Base-by-base conservation (phyloP, 2,797 vertebrate genomes). In the Sternotherus odoratus region DNA sequence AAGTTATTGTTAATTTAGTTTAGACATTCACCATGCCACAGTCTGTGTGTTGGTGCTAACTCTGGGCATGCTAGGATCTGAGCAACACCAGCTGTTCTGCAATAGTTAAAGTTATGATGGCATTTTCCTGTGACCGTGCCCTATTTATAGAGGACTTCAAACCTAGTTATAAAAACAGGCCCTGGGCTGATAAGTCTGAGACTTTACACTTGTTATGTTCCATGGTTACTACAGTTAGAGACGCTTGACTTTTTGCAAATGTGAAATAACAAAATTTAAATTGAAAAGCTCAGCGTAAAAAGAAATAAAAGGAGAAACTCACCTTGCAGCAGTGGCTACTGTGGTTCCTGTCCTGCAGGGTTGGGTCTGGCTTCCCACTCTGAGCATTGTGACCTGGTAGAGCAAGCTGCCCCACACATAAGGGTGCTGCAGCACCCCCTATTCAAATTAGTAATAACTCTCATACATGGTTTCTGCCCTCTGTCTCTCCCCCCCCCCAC, bases 401-500 rank as follows among this genome's bases (percentile, higher is more conserved):
- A 66, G 63, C 16, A 66, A 66, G 63, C 9, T n/a, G 33, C n/a
- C 63, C 5, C 9, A 36, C n/a, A 36, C 33, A 36, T n/a, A 66
- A 28, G 26, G 28, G 56, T 12, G 56, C 9, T 57, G 26, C 56
- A 28, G 26, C 56, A 57, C 26, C 56, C 54, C 3, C 12, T 28
- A 56, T 56, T 56, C 26, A 26, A 12, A 57, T 5, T 57, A 57
- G 56, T 57, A 57, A 56, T 28, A 57, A 13, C 26, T 30, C 56
- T 3, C 26, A 57, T 57, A 57, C 56, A 57, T 57, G 12, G 12
- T 30, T 57, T 57, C 56, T 12, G 26, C 56, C 56, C 28, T 5
- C 26, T 5, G 2, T 11, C 10, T 24, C 5, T 8, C 54, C 5
- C 54, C n/a, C n/a, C n/a, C n/a, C n/a, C n/a, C n/a, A n/a, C n/a